Base-by-base conservation (phyloP, 2,888 invertebrate genomes). In the Deroplatys truncata region DNA sequence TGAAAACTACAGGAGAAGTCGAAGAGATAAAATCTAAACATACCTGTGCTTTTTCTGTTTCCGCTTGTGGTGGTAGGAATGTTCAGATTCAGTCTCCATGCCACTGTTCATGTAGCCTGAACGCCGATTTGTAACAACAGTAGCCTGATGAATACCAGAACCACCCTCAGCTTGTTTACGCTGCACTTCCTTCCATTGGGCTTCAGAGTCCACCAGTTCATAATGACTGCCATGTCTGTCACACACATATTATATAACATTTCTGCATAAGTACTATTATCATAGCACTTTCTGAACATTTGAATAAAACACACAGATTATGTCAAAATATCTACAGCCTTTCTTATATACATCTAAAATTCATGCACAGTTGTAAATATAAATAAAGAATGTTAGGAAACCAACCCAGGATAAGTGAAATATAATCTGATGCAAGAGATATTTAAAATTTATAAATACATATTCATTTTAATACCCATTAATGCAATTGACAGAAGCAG, bases 101-200 rank as follows among this genome's bases (percentile, higher is more conserved):
- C 94, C 94, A 90, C 93, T 93, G 92, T 94, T 93, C 91, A 93
- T 92, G 90, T 92, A 92, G 16, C 90, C 91, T 35, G 92, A 92
- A 84, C 92, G 91, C 84, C 92, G 90, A 89, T 95, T 95, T 92
- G 96, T 96, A 29, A 95, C 94, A 31, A 97, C 97, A 91, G 94
- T 96, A 3, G 97, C 97, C 92, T 97, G 96, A 93, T 97, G 95
- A 89, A 95, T 95, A 84, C 94, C 94, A 90, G 93, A 94, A 88
- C 94, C 94, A 88, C 93, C 94, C 91, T 95, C 94, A 84, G 96
- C 96, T 92, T 96, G 96, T 92, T 97, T 96, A 92, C 96, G 95
- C 93, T 98, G 96, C 85, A 97, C 97, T 94, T 98, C 98, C 92
- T 96, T 96, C 98, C 98, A 98, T 93, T 98, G 98, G 88, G 96